Evolutionary conservation across 2,888 invertebrate genomes (phyloP), one percentile per base, ranked within the genome.

Genomic region (Cephus rjabovi): DNA sequence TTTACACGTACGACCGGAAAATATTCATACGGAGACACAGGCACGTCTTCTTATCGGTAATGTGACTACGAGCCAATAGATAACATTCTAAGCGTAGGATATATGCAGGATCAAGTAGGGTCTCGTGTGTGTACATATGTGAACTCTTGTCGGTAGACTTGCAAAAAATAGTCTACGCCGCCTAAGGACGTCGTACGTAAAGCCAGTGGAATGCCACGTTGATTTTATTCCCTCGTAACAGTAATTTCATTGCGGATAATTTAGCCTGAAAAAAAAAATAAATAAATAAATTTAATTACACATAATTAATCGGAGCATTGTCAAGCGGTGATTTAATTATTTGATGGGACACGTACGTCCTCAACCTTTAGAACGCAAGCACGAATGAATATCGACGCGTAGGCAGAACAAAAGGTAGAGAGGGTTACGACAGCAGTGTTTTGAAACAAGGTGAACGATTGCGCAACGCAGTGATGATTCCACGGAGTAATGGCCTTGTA

Each of bases 91-190:
- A 9, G 23, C 56, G 56, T 56, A 23, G 1, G 2, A 56, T 56
- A 23, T 56, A 56, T 56, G 56, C 56, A 23, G 56, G 23, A 56
- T 23, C 6, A 23, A 56, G 56, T 56, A 56, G 23, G 9, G 23
- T 56, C 23, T 56, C 9, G 0, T 23, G 23, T 9, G 56, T 56
- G 56, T 56, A 56, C 9, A 56, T 23, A 56, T 1, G 23, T 56
- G 56, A 56, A 23, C 9, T 56, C 56, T 56, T 23, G 71, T 12
- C 31, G 33, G 30, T 76, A 76, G 80, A 78, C 79, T 37, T 11
- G 73, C 82, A 82, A 82, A 82, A 82, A 82, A 77, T 81, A 12
- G 78, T 79, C 79, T 75, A 34, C 74, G 68, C 69, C 71, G 71
- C 15, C 56, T 71, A 71, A 71, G 71, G 71, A 31, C 71, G 71